Conservation (phyloP, 2,797 vertebrate species). For the Sebastes steindachneri region DNA sequence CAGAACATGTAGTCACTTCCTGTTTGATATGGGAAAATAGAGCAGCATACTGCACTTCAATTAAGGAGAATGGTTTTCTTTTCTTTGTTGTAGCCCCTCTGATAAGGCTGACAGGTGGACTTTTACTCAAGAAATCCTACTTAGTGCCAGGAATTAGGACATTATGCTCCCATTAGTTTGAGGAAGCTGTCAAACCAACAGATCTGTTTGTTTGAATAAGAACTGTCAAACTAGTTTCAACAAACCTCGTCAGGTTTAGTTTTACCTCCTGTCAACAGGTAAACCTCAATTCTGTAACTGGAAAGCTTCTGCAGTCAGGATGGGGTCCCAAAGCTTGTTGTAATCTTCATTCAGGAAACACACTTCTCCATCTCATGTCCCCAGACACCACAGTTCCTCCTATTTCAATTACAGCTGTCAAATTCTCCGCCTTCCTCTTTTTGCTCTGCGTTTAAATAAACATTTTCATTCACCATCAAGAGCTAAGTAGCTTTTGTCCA, state of each 20-base stretch:
- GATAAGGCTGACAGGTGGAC: neutral
- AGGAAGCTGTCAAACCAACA: neutral
- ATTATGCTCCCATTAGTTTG: neutral
- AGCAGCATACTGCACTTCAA: neutral
- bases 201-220: neutral
- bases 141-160: neutral
- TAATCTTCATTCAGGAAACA: constrained; percentile 28
- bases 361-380: constrained; percentile 25
- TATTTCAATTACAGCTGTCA: neutral
- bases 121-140: neutral
- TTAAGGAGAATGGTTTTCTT: neutral
- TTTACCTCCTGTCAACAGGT: neutral
- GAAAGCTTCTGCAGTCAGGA: neutral
- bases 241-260: neutral
- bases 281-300: neutral
- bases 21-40: neutral
- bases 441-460: constrained; percentile 29
- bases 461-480: neutral
- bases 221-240: neutral
- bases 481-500: constrained; percentile 27
- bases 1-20: neutral
- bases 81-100: neutral
- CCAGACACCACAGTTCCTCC: constrained; percentile 23
- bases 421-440: neutral
- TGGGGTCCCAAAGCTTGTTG: neutral